These are phyloP conservation scores for Tiliacea citrago DNA, from an alignment of 2,888 invertebrate genomes.

Conservation along the genomic window DNA sequence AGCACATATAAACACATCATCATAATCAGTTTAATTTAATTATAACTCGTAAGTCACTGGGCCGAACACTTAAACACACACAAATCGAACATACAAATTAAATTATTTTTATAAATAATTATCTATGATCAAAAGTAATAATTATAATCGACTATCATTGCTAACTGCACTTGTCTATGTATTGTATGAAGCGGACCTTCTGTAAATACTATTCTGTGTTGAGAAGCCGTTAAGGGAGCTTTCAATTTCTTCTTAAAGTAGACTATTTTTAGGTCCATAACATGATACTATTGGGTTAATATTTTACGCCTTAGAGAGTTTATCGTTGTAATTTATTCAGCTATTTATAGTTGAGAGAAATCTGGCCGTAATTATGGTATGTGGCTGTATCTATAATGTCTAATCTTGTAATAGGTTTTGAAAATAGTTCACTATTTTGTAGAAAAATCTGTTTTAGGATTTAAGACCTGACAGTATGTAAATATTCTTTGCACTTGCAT, in stretches of 20 bases:
- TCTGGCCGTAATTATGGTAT: neutral
- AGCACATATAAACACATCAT: neutral
- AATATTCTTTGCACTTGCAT: too few species aligned
- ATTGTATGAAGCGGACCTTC: neutral
- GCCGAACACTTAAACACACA: too few species aligned
- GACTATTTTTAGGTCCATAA: slow-evolving; percentile 34
- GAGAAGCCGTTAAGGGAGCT: slow-evolving; percentile 1
- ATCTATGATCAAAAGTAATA: too few species aligned
- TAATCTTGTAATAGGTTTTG: neutral
- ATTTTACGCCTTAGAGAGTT: slow-evolving; percentile 26
- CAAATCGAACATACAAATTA: too few species aligned
- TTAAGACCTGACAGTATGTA: too few species aligned
- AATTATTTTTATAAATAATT: too few species aligned
- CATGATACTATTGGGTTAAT: slow-evolving; percentile 10
- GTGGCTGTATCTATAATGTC: neutral
- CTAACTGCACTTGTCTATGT: neutral
- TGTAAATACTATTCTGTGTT: neutral
- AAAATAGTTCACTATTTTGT: neutral
- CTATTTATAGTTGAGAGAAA: slow-evolving; percentile 1
- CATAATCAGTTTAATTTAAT: too few species aligned
- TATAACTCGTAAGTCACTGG: too few species aligned
- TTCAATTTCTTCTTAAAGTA: slow-evolving; percentile 41
- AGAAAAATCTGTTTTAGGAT: neutral
- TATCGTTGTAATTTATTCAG: slow-evolving; percentile 14
- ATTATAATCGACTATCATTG: too few species aligned